These are phyloP conservation scores for Otus sunia DNA, from an alignment of 2,113 vertebrate species.

Conservation along the genomic window DNA sequence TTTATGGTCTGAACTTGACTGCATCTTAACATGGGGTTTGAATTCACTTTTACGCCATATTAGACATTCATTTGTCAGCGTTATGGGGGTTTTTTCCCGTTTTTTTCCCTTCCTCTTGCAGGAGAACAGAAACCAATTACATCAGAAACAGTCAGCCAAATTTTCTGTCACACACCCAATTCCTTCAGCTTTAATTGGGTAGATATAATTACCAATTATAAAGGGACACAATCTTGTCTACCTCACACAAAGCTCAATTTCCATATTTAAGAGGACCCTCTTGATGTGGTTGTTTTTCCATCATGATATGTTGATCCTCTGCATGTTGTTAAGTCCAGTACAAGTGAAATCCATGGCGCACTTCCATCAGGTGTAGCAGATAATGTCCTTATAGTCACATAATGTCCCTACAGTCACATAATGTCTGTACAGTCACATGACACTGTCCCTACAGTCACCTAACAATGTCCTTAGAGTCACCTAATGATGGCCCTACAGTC, in stretches of 20 bases:
- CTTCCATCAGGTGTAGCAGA: background rate
- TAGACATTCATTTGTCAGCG: background rate
- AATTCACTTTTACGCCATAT: background rate
- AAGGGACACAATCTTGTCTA: background rate
- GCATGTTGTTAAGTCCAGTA: background rate
- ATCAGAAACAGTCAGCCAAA: background rate
- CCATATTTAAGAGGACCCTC: background rate
- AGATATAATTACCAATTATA: background rate
- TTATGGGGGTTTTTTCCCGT: background rate
- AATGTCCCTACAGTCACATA: no score
- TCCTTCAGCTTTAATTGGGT: background rate
- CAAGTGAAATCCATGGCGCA: accelerated
- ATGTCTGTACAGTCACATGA: no score
- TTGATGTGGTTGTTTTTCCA: no score
- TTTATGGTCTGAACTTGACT: background rate
- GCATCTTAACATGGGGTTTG: background rate
- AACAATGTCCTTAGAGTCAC: no score
- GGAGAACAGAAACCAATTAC: background rate
- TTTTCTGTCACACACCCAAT: background rate
- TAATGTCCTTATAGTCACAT: no score
- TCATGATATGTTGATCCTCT: no score
- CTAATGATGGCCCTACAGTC: no score
- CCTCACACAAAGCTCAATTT: background rate
- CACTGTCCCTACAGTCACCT: no score
- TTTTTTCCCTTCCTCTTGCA: background rate